Evolutionary conservation across 2,888 invertebrate species (phyloP), one percentile per base, ranked within the genome.

Genomic region (Beris chalybata): DNA sequence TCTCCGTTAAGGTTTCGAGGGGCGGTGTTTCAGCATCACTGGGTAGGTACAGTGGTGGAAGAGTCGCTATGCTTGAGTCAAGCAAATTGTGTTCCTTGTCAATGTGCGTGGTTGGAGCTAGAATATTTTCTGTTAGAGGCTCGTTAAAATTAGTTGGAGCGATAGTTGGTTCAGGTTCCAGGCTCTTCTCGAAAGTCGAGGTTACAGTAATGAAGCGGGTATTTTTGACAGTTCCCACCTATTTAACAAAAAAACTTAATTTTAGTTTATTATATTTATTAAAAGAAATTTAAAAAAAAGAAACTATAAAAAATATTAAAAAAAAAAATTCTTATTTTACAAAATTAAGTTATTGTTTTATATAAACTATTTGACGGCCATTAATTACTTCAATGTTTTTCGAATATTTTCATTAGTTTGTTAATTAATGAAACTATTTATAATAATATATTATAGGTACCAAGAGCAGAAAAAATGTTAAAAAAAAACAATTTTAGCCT

Each of bases 141-240:
- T 92, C 92, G 68, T 87, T 87, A 70, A 88, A 83, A 71, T 85
- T 84, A 69, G 85, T 85, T 71, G 84, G 86, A 68, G 83, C 80
- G 67, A 83, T 83, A 47, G 83, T 82, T 61, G 82, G 76, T 70
- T 84, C 78, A 52, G 85, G 85, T 73, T 87, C 87, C 68, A 93
- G 84, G 64, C 87, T 87, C 79, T 91, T 92, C 78, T 93, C 91
- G 74, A 90, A 86, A 1, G 93, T 93, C 5, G 93, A 91, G 1
- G 94, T 94, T 2, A 94, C 89, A 1, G 94, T 94, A 69, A 94
- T 89, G 77, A 90, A 93, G 55, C 94, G 86, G 12, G 94, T 94
- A 78, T 93, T 93, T 76, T 89, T 92, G 44, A 92, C 87, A 70
- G 90, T 90, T 70, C 93, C 93, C 73, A 92, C 92, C 92, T 93